Evolutionary conservation across 2,888 invertebrate species (phyloP).

Genomic region (Eupithecia tripunctaria): DNA sequence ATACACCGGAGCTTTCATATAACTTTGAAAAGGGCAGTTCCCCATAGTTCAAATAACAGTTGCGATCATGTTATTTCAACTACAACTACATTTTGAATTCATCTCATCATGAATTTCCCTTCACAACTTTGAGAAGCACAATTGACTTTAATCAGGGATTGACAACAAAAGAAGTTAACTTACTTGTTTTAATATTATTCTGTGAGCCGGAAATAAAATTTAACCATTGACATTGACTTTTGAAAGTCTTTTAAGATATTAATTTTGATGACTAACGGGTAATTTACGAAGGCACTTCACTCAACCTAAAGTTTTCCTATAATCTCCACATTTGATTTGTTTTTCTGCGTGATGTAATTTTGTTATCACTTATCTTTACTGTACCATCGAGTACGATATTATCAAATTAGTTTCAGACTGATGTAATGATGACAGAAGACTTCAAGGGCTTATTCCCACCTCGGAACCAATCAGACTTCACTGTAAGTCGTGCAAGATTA

Average conservation of each 20-base stretch:
- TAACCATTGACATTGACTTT: too few species aligned
- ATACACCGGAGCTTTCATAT: background rate
- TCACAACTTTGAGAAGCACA: background rate
- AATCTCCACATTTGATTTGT: too few species aligned
- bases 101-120: background rate
- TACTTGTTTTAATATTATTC: too few species aligned
- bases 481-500: background rate
- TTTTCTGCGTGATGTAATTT: background rate
- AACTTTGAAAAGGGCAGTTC: conserved; percentile 10
- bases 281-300: background rate
- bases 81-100: conserved; percentile 8
- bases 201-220: too few species aligned
- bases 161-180: background rate
- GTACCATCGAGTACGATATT: background rate
- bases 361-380: background rate
- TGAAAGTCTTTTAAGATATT: background rate
- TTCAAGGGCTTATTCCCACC: background rate
- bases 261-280: background rate
- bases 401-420: background rate
- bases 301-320: background rate
- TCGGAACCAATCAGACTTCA: background rate
- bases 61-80: conserved; percentile 1
- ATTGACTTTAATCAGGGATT: background rate
- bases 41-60: background rate
- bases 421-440: background rate